Evolutionary conservation across 2,113 vertebrate species (phyloP), one percentile per base, ranked within the genome.

Genomic region (Pimephales promelas): DNA sequence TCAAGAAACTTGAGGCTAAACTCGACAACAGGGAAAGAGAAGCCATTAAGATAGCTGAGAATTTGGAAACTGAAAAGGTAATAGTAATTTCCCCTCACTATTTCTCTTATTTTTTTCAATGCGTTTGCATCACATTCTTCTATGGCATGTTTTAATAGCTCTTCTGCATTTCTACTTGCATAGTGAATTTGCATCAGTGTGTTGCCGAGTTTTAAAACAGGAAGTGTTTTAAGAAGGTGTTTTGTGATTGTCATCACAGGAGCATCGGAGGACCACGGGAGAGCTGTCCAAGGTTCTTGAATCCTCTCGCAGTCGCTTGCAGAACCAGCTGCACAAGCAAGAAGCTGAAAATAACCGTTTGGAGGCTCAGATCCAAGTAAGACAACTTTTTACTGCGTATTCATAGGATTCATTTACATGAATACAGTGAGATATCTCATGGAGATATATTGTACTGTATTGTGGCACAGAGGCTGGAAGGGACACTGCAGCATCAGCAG

Each of bases 11-110:
- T 88, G 56, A 93, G 57, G 61, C 94, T 89, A 93, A 91, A 84
- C 93, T 98, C 81, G 92, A 92, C 83, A 94, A 93, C 85, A 96
- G 92, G 82, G 95, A 97, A 84, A 94, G 95, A 61, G 95, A 96
- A 79, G 88, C 93, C 0, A 94, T 92, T 2, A 91, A 92, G 77
- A 95, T 97, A 0, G 77, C 92, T 0, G 61, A 93, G 85, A 92
- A 95, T 71, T 88, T 98, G 88, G 93, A 96, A 26, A 90, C 94
- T 73, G 96, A 97, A 90, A 97, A 96, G 95, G 96, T 97, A 84
- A 36, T 34, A 24, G 7, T 47, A 24, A 61, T 61, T 26, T 45
- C 1, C 52, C 20, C 2, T n/a, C 10, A 22, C 18, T 26, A 26
- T 36, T 18, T 56, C 1, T 28, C 10, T 16, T 66, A 3, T 71